Percentiles rank a stretch among this genome's conserved stretches.
These are phyloP conservation scores for Neodiprion virginianus DNA, from an alignment of 1,140 invertebrate genomes.

Conservation along the genomic window DNA sequence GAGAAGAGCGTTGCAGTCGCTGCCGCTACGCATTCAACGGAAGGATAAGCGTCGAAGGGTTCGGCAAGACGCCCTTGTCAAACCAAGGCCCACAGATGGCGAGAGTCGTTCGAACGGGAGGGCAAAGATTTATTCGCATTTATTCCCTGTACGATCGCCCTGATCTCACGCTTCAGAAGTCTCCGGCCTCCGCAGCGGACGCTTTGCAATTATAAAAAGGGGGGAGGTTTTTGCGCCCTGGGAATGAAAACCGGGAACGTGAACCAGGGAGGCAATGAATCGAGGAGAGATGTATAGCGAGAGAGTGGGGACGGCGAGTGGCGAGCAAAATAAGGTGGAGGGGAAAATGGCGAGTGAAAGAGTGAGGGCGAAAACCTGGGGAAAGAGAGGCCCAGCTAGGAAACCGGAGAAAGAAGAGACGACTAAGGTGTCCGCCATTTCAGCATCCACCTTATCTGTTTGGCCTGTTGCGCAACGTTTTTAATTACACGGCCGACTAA, in stretches of 20 bases:
- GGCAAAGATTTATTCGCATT: constrained; percentile 44
- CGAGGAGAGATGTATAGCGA: constrained; percentile 28
- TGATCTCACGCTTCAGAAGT: constrained; percentile 46
- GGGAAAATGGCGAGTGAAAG: background rate
- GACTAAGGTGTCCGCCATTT: constrained; percentile 41
- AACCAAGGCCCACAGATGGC: background rate
- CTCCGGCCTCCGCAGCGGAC: constrained; percentile 35
- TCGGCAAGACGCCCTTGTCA: background rate
- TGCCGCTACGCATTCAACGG: background rate
- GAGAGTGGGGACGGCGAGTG: constrained; percentile 29
- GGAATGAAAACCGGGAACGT: background rate
- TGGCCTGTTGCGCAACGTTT: constrained; percentile 52
- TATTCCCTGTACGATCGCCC: constrained; percentile 46
- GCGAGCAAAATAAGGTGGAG: background rate
- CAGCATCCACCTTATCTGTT: constrained; percentile 52
- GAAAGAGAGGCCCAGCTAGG: background rate
- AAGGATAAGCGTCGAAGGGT: constrained; percentile 1
- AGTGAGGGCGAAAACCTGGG: background rate
- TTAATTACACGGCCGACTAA: constrained; percentile 57
- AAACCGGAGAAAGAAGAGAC: background rate
- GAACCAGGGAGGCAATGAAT: constrained; percentile 37
- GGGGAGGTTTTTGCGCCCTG: constrained; percentile 8
- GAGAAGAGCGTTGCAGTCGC: background rate
- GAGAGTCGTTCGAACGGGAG: constrained; percentile 21
- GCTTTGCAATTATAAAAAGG: constrained; percentile 56